A percentile compares a stretch with the other conserved stretches of the same genome.
Conservation (phyloP, 1,140 invertebrate species). For the Drosophila takahashii region DNA sequence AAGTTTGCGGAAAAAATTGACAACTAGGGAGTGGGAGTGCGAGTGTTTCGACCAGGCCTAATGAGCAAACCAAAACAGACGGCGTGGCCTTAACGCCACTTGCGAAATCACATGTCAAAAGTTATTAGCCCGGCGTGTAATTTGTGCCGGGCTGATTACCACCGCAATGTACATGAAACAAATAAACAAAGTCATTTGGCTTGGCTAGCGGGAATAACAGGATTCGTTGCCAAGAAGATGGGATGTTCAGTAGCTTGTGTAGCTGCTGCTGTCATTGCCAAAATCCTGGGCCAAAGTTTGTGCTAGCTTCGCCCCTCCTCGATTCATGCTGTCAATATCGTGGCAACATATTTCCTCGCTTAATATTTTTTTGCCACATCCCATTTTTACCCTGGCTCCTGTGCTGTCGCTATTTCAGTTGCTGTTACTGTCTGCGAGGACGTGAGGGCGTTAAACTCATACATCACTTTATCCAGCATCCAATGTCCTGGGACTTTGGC, state of each 20-base stretch:
- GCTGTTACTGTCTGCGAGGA: constrained; percentile 50
- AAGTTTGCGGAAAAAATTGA: constrained; percentile 77
- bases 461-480: constrained; percentile 68
- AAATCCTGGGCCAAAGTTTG: constrained; percentile 61
- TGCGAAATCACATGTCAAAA: constrained; percentile 75
- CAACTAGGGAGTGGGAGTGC: constrained; percentile 23
- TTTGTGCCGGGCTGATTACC: constrained; percentile 77
- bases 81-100: constrained; percentile 54
- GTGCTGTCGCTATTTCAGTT: constrained; percentile 41
- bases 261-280: constrained; percentile 68
- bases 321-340: constrained; percentile 64
- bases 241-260: not conserved
- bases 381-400: constrained; percentile 31
- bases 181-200: constrained; percentile 78
- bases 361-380: constrained; percentile 48
- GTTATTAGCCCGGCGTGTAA: constrained; percentile 74
- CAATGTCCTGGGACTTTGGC: constrained; percentile 24
- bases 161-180: constrained; percentile 64
- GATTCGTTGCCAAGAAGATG: constrained; percentile 67
- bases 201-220: constrained; percentile 53
- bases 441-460: constrained; percentile 84
- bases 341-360: constrained; percentile 69
- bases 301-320: not conserved
- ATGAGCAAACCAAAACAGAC: constrained; percentile 62
- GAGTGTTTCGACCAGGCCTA: constrained; percentile 46